These are phyloP conservation scores for Hippocampus mohnikei DNA, from an alignment of 2,113 vertebrate genomes.

Conservation along the genomic window DNA sequence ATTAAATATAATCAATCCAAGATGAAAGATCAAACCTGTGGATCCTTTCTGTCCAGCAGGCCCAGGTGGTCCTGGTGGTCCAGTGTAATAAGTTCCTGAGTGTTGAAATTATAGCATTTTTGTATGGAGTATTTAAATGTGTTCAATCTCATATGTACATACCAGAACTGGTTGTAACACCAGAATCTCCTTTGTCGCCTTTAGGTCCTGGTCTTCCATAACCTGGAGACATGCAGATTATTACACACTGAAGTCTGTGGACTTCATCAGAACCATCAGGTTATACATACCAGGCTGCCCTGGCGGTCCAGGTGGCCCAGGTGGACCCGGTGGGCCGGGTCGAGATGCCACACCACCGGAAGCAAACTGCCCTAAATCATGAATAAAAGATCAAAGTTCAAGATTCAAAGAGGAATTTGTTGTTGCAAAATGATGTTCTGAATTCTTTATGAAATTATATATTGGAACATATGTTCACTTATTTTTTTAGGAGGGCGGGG, in stretches of 20 bases:
- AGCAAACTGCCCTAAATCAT: constrained; percentile 41
- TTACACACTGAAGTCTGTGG: background rate
- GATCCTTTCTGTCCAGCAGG: constrained; percentile 80
- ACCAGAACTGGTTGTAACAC: constrained; percentile 79
- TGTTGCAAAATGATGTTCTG: too few species aligned
- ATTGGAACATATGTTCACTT: too few species aligned
- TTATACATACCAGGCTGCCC: constrained; percentile 72
- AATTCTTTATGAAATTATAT: too few species aligned
- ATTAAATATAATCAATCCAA: background rate
- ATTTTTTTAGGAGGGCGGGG: too few species aligned
- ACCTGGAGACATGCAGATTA: constrained; percentile 60
- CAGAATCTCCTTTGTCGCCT: constrained; percentile 79
- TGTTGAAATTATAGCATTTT: background rate
- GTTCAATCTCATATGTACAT: background rate
- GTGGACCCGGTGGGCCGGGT: constrained; percentile 61
- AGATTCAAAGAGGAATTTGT: background rate
- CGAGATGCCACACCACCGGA: constrained; percentile 11
- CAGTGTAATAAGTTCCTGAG: constrained; percentile 76
- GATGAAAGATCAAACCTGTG: constrained; percentile 50
- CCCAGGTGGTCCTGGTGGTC: constrained; percentile 74
- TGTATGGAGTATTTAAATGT: background rate
- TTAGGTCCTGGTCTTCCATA: constrained; percentile 82
- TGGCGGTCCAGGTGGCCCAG: constrained; percentile 69
- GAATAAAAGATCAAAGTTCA: constrained; percentile 1
- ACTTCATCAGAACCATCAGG: background rate